These are phyloP conservation scores for Condylura cristata DNA, from an alignment of 2,113 vertebrate genomes.

Conservation along the genomic window DNA sequence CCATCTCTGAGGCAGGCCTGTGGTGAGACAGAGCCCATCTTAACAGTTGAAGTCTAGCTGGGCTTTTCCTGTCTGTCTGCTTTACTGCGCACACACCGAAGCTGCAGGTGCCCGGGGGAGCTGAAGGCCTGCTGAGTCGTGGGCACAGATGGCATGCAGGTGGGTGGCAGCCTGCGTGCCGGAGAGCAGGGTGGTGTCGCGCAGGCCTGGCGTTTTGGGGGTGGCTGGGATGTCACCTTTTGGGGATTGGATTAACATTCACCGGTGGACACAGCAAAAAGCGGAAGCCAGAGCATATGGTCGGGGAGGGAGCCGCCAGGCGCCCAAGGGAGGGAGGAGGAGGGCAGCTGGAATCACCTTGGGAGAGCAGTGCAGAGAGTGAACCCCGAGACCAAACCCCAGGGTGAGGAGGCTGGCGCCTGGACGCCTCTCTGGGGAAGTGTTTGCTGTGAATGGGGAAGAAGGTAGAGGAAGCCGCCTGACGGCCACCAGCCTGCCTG, in stretches of 20 bases:
- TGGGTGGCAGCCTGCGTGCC: not conserved
- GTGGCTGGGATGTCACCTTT: not conserved
- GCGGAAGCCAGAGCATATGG: not conserved
- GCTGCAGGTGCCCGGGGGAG: not conserved
- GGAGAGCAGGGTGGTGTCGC: not conserved
- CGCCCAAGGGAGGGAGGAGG: not conserved
- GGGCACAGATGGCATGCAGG: not conserved
- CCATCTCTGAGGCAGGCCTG: not conserved
- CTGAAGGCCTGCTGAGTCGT: not conserved
- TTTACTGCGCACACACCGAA: not conserved
- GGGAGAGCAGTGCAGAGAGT: not conserved
- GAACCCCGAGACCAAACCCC: not conserved
- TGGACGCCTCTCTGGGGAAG: not conserved
- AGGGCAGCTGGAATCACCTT: slow-evolving; percentile 9
- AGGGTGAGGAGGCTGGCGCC: too few relatives aligned
- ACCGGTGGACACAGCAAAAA: rapidly evolving
- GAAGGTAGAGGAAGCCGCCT: not conserved
- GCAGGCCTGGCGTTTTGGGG: rapidly evolving
- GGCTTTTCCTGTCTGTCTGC: not conserved
- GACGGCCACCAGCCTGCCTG: too few relatives aligned
- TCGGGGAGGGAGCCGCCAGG: slow-evolving; percentile 21
- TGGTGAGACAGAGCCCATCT: not conserved
- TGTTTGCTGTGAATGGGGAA: not conserved
- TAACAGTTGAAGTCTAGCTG: not conserved
- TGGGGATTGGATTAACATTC: not conserved